These are phyloP conservation scores for Meriones psammophilus DNA, from an alignment of 2,797 vertebrate genomes.

Conservation along the genomic window DNA sequence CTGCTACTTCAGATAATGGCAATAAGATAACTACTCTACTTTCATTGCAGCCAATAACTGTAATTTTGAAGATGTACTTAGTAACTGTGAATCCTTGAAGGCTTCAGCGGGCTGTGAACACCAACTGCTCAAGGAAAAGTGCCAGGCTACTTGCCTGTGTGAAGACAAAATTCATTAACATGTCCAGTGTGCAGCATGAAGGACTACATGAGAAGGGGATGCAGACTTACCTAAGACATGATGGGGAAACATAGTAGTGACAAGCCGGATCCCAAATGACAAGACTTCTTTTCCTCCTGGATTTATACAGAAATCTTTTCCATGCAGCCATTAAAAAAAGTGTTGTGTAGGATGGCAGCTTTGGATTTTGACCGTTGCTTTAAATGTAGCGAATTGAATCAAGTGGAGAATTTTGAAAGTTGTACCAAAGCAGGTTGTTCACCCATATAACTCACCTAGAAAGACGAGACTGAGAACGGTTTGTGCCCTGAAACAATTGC, in stretches of 20 bases:
- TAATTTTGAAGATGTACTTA: constrained; percentile 67
- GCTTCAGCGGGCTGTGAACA: constrained; percentile 60
- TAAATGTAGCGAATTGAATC: not conserved
- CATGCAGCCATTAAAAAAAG: not conserved
- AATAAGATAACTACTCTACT: constrained; percentile 61
- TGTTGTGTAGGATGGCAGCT: not conserved
- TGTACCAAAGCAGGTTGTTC: not conserved
- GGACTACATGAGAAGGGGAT: not conserved
- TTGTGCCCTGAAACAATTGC: too few relatives aligned
- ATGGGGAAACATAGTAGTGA: not conserved
- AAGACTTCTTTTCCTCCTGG: not conserved
- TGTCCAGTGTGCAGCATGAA: fast-evolving
- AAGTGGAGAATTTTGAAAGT: constrained; percentile 2
- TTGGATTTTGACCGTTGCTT: not conserved
- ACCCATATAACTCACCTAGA: not conserved
- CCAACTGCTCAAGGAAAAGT: constrained; percentile 64
- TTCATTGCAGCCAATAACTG: constrained; percentile 84
- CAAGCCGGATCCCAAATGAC: not conserved
- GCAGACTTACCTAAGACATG: not conserved
- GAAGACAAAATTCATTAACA: constrained; percentile 75
- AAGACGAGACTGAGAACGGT: not conserved
- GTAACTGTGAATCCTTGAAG: constrained; percentile 78
- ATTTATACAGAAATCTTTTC: constrained; percentile 13
- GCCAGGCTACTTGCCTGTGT: constrained; percentile 78
- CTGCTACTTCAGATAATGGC: not conserved